Evolutionary conservation across 2,888 invertebrate genomes (phyloP).

Genomic region (Dicyrtoma fusca): DNA sequence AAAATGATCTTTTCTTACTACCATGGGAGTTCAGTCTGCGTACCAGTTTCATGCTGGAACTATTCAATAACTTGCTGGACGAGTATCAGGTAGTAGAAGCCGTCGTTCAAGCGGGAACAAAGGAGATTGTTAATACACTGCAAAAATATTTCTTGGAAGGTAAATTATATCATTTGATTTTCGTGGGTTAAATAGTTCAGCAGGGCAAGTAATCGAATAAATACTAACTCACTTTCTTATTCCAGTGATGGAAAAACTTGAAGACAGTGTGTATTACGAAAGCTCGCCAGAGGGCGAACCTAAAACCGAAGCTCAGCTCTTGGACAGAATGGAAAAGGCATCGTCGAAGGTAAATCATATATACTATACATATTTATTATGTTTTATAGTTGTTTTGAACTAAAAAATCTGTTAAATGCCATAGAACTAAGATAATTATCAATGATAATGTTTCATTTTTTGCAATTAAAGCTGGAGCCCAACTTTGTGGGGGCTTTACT

Average conservation of each 20-base stretch:
- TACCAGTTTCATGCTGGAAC: conserved; percentile 31
- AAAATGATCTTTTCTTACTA: conserved; percentile 36
- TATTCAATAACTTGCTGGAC: conserved; percentile 37
- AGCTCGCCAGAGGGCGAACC: neutral
- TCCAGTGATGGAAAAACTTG: conserved; percentile 13
- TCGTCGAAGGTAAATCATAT: neutral
- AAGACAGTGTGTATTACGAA: conserved; percentile 14
- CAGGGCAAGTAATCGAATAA: too few relatives aligned
- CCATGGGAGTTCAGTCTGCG: conserved; percentile 47
- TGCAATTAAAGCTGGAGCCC: conserved; percentile 26
- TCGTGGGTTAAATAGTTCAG: too few relatives aligned
- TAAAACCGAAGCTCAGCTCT: neutral
- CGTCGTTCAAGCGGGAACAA: conserved; percentile 45
- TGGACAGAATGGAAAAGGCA: conserved; percentile 13
- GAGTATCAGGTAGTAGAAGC: conserved; percentile 48
- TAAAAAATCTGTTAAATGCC: too few relatives aligned
- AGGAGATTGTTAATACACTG: conserved; percentile 48
- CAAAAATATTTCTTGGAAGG: conserved; percentile 42
- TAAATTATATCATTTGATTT: too few relatives aligned
- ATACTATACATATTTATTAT: too few relatives aligned
- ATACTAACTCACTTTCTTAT: too few relatives aligned
- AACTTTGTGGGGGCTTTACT: conserved; percentile 33
- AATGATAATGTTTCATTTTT: neutral
- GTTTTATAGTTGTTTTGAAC: too few relatives aligned
- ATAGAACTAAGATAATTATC: neutral